Percentiles rank a stretch among this genome's conserved stretches.
These are phyloP conservation scores for Rhinichthys osculus DNA, from an alignment of 2,797 vertebrate genomes.

Conservation along the genomic window DNA sequence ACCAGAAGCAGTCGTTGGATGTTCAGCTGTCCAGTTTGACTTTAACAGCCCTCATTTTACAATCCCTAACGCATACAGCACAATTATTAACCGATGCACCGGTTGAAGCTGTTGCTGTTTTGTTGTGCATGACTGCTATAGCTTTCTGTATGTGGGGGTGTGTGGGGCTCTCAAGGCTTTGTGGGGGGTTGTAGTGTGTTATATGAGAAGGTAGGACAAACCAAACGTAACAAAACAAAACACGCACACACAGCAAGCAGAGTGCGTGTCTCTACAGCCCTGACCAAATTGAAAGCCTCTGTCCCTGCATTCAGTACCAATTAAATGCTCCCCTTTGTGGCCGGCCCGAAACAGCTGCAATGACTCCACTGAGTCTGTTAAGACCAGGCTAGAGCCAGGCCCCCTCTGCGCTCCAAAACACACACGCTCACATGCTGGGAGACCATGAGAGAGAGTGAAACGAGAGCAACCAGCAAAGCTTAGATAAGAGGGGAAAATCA, in stretches of 20 bases:
- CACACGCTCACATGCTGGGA: slow-evolving; percentile 43
- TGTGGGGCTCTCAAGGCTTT: neutral
- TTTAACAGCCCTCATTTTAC: slow-evolving; percentile 20
- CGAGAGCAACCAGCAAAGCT: slow-evolving; percentile 53
- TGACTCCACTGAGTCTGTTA: slow-evolving; percentile 80
- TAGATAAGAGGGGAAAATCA: slow-evolving; percentile 66
- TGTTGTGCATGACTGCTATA: slow-evolving; percentile 25
- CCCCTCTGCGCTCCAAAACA: slow-evolving; percentile 56
- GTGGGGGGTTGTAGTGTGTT: slow-evolving; percentile 23
- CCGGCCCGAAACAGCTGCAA: slow-evolving; percentile 78
- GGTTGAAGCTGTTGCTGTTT: slow-evolving; percentile 28
- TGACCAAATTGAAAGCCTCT: slow-evolving; percentile 80
- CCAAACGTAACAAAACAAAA: slow-evolving; percentile 18
- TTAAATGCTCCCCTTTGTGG: slow-evolving; percentile 79
- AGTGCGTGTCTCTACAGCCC: slow-evolving; percentile 65
- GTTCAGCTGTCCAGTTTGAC: neutral
- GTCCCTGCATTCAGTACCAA: slow-evolving; percentile 78
- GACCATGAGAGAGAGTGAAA: slow-evolving; percentile 28
- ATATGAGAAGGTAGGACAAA: slow-evolving; percentile 33
- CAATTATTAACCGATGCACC: slow-evolving; percentile 32
- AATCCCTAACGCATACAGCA: neutral
- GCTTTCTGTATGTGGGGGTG: neutral
- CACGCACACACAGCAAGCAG: slow-evolving; percentile 41
- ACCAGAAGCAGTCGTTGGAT: slow-evolving; percentile 30
- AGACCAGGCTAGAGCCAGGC: slow-evolving; percentile 65